Evolutionary conservation across 2,888 invertebrate species (phyloP), one percentile per base, ranked within the genome.

Genomic region (Phengaris alcon): DNA sequence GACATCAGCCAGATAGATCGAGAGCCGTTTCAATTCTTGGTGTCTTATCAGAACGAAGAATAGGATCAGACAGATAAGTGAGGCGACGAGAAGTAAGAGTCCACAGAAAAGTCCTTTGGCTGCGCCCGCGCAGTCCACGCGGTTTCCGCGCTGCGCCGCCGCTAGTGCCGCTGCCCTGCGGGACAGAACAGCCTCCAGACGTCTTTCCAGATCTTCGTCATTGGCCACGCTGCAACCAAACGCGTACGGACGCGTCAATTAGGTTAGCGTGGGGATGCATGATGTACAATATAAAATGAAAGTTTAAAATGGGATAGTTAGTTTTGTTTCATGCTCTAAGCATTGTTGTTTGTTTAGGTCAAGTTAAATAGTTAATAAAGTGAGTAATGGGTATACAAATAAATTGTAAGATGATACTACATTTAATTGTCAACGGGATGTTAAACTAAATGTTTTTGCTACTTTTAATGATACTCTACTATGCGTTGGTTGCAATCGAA

Each of bases 21-120:
- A 98, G 81, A 98, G 93, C 80, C 97, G 95, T 81, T 96, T 96
- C 86, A 97, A 95, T 85, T 97, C 95, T 78, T 96, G 96, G 88
- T 97, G 97, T 88, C 97, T 97, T 81, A 98, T 97, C 84, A 99
- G 95, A 80, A 99, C 98, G 94, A 98, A 98, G 96, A 98, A 99
- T 80, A 98, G 95, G 84, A 99, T 98, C 88, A 99, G 94, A 90
- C 98, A 98, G 89, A 98, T 98, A 82, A 98, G 94, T 44, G 98
- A 97, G 76, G 97, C 97, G 80, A 98, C 98, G 83, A 98, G 94
- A 79, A 98, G 95, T 77, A 98, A 95, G 74, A 98, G 95, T 83
- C 98, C 98, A 89, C 97, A 97, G 95, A 98, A 98, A 75, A 98
- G 95, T 81, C 98, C 98, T 88, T 97, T 97, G 85, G 98, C 98